Evolutionary conservation across 2,797 vertebrate species (phyloP), one percentile per base, ranked within the genome.

Genomic region (Bucorvus abyssinicus): DNA sequence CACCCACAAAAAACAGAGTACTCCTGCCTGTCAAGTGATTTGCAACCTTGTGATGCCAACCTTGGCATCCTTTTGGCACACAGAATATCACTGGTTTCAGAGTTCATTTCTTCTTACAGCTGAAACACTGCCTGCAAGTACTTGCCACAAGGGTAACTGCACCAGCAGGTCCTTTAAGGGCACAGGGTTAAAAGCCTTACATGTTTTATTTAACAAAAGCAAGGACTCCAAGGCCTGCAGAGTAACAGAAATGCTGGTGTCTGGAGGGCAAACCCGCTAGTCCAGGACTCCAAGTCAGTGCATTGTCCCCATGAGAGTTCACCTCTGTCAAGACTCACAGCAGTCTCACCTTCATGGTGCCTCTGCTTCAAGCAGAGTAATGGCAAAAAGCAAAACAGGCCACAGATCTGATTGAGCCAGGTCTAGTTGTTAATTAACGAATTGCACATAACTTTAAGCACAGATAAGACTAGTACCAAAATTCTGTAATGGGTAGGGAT

Each of bases 231-330:
- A 64, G 32, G 34, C 30, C 24, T 21, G 38, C 52, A 65, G 30
- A 53, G 1, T 10, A 70, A 63, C 1, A 0, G 30, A 14, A 88
- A 67, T 52, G 17, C n/a, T 40, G 13, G 12, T 16, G 20, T 40
- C 40, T 4, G 3, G 47, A 86, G 26, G 22, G 23, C n/a, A 77
- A 84, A 60, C 11, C 4, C 4, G 0, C 17, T 23, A 55, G 5
- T 36, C 10, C 73, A 74, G 19, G 26, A 34, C 40, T 91, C 52
- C 53, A 64, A 55, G 32, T 42, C 6, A 3, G 38, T 36, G 14
- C 19, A 29, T 5, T 0, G 0, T 38, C 19, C 36, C 32, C 45
- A 15, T 0, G 0, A 49, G 15, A 76, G 34, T 6, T 65, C 65
- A n/a, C 8, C 75, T 76, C 55, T 9, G 3, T 8, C 32, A 7